Conservation (phyloP, 1,140 invertebrate genomes). For the Oncopeltus fasciatus region DNA sequence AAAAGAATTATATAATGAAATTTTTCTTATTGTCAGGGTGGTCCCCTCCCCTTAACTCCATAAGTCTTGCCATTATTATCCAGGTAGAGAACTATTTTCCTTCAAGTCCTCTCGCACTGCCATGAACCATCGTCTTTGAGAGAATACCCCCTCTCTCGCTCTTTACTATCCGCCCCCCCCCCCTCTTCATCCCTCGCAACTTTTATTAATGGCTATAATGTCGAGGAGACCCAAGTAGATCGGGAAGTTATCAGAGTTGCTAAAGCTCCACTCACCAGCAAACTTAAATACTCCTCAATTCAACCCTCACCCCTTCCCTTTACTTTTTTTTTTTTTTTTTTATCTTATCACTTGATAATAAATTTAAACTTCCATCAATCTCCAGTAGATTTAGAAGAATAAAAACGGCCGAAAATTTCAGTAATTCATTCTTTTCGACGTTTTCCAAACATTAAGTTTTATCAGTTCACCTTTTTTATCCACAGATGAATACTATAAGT, state of each 20-base stretch:
- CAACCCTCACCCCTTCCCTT: background rate
- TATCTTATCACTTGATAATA: background rate
- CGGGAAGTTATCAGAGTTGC: background rate
- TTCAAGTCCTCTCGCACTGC: too few relatives aligned
- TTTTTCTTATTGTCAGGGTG: background rate
- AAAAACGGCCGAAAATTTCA: too few relatives aligned
- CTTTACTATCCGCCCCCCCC: too few relatives aligned
- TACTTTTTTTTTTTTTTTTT: background rate
- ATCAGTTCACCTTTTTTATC: too few relatives aligned
- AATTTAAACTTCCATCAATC: background rate
- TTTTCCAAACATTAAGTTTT: too few relatives aligned
- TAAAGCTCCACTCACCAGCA: constrained; percentile 1
- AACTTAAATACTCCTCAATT: background rate
- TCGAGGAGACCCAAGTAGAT: background rate
- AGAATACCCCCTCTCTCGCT: too few relatives aligned
- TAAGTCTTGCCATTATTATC: too few relatives aligned
- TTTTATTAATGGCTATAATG: constrained; percentile 5
- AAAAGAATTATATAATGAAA: background rate
- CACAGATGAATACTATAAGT: too few relatives aligned
- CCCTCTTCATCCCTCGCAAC: background rate
- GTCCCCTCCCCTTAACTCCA: background rate
- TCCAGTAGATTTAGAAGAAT: too few relatives aligned
- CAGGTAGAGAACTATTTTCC: background rate
- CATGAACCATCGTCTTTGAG: too few relatives aligned
- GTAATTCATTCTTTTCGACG: too few relatives aligned